These are phyloP conservation scores for Campoletis raptor DNA, from an alignment of 2,888 invertebrate genomes.

Conservation along the genomic window DNA sequence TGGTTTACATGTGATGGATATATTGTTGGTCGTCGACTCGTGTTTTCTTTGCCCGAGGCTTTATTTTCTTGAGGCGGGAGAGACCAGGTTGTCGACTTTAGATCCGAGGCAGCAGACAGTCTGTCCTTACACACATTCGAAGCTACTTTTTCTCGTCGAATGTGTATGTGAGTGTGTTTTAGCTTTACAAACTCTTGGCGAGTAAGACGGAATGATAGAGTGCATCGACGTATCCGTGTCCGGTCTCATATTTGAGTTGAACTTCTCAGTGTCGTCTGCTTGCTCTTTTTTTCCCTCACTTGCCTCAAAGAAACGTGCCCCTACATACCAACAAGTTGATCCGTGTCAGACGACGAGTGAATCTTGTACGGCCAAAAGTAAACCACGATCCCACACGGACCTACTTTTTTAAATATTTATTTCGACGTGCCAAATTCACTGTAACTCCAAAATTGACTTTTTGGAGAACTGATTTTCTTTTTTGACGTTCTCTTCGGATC, in stretches of 20 bases:
- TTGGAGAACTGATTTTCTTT: background rate
- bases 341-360: constrained; percentile 76
- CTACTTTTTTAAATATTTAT: constrained; percentile 53
- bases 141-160: background rate
- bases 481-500: background rate
- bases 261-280: constrained; percentile 50
- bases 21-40: constrained; percentile 40
- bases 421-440: constrained; percentile 22
- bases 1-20: background rate
- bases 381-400: constrained; percentile 51
- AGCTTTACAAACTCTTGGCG: constrained; percentile 15
- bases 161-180: background rate
- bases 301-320: constrained; percentile 8
- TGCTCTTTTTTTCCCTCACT: constrained; percentile 7
- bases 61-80: constrained; percentile 51
- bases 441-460: background rate
- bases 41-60: constrained; percentile 64
- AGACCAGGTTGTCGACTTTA: constrained; percentile 58
- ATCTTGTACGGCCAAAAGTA: constrained; percentile 61
- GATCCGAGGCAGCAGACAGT: constrained; percentile 42
- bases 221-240: constrained; percentile 66
- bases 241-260: constrained; percentile 61
- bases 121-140: constrained; percentile 5
- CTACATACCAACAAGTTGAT: constrained; percentile 75
- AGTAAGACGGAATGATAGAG: constrained; percentile 45